Evolutionary conservation across 1,140 invertebrate genomes (phyloP).

Genomic region (Penaeus japonicus): DNA sequence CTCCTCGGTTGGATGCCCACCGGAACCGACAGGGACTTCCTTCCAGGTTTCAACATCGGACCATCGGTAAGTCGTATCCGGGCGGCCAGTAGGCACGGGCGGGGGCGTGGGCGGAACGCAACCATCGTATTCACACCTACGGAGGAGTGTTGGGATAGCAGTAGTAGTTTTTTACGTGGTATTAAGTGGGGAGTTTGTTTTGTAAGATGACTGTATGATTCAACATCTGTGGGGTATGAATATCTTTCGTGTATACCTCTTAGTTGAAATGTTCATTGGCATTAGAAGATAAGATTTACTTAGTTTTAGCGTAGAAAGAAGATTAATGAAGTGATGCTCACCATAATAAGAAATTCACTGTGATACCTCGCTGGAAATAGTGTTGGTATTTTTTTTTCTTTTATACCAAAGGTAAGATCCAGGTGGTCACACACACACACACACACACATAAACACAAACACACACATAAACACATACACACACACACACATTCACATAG

Average conservation of each 20-base stretch:
- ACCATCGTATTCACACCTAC: conserved; percentile 43
- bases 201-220: no score
- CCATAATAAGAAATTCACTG: no score
- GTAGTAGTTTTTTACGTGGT: not conserved
- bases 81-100: conserved; percentile 33
- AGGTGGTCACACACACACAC: not conserved
- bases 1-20: conserved; percentile 27
- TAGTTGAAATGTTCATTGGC: no score
- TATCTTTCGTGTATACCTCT: no score
- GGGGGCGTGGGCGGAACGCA: conserved; percentile 49
- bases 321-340: no score
- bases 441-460: not conserved
- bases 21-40: conserved; percentile 38
- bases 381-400: no score
- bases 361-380: no score
- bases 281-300: no score
- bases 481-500: not conserved
- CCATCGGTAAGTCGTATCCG: conserved; percentile 23
- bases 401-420: not conserved
- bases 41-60: conserved; percentile 41
- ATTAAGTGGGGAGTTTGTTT: no score
- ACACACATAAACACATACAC: not conserved
- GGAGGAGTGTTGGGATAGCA: not conserved
- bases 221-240: no score
- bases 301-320: no score